Conservation (phyloP, 2,797 vertebrate genomes). For the Neosilurus hyrtlii region DNA sequence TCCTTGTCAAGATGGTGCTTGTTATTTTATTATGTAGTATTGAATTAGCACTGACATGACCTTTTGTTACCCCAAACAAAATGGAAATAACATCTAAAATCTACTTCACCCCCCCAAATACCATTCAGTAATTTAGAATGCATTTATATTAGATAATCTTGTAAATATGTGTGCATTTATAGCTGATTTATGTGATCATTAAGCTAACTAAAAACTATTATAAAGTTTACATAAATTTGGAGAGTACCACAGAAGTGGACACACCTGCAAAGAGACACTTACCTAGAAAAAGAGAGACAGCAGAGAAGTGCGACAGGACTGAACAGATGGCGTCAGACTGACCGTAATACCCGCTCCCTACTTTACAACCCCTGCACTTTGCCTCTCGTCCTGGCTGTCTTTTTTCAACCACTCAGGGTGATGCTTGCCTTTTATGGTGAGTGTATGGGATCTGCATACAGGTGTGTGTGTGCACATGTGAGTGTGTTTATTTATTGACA, state of each 20-base stretch:
- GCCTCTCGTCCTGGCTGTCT: constrained; percentile 47
- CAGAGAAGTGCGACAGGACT: constrained; percentile 40
- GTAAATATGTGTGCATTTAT: not conserved
- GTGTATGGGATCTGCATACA: constrained; percentile 57
- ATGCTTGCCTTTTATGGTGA: constrained; percentile 59
- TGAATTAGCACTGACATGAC: not conserved
- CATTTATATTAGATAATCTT: not conserved
- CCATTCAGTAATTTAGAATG: not conserved
- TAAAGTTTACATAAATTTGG: not conserved
- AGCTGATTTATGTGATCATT: not conserved
- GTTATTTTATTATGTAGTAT: not conserved
- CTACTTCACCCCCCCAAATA: not conserved
- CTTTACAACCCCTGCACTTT: constrained; percentile 63
- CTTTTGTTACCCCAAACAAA: not conserved
- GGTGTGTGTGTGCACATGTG: constrained; percentile 52
- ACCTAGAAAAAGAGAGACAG: constrained; percentile 35
- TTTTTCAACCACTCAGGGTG: constrained; percentile 54
- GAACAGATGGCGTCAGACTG: constrained; percentile 44
- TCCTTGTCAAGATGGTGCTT: not conserved
- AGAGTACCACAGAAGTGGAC: constrained; percentile 18
- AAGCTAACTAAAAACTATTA: not conserved
- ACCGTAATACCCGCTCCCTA: constrained; percentile 37
- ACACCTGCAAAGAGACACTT: constrained; percentile 53
- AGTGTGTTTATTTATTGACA: constrained; percentile 39
- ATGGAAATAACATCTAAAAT: not conserved